Percentiles rank a stretch among this genome's conserved stretches.
These are phyloP conservation scores for Glareola pratincola DNA, from an alignment of 2,113 vertebrate genomes.

Conservation along the genomic window DNA sequence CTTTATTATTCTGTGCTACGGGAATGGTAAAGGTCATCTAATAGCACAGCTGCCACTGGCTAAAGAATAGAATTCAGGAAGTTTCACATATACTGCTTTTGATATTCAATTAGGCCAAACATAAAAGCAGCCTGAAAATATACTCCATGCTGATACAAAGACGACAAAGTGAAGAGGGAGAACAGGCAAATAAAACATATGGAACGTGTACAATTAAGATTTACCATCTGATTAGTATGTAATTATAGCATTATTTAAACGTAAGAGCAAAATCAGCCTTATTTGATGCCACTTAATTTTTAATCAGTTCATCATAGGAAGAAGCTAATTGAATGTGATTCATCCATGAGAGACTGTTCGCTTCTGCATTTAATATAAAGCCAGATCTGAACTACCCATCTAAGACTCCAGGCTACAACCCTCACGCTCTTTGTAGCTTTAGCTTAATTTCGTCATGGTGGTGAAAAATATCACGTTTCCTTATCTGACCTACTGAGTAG, in stretches of 20 bases:
- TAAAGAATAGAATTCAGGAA: slow-evolving; percentile 45
- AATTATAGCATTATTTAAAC: slow-evolving; percentile 64
- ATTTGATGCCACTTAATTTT: slow-evolving; percentile 49
- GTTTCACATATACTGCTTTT: slow-evolving; percentile 25
- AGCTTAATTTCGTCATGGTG: slow-evolving; percentile 42
- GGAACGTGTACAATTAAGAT: slow-evolving; percentile 41
- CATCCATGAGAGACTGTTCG: neutral
- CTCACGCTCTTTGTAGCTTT: neutral
- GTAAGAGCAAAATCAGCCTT: slow-evolving; percentile 40
- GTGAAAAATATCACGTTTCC: slow-evolving; percentile 71
- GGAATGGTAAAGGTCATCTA: slow-evolving; percentile 55
- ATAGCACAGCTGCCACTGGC: slow-evolving; percentile 23
- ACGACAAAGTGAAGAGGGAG: slow-evolving; percentile 32
- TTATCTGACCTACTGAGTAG: slow-evolving; percentile 73
- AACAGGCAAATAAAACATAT: slow-evolving; percentile 27
- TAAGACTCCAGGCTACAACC: slow-evolving; percentile 6
- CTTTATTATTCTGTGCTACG: slow-evolving; percentile 48
- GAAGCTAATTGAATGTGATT: slow-evolving; percentile 46
- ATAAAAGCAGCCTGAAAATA: slow-evolving; percentile 47
- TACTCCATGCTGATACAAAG: slow-evolving; percentile 42
- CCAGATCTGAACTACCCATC: slow-evolving; percentile 6
- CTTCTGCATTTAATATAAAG: neutral
- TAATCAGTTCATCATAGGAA: slow-evolving; percentile 61
- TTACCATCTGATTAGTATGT: slow-evolving; percentile 54
- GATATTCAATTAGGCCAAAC: slow-evolving; percentile 44